These are phyloP conservation scores for Vipera latastei DNA, from an alignment of 2,797 vertebrate genomes.

Conservation along the genomic window DNA sequence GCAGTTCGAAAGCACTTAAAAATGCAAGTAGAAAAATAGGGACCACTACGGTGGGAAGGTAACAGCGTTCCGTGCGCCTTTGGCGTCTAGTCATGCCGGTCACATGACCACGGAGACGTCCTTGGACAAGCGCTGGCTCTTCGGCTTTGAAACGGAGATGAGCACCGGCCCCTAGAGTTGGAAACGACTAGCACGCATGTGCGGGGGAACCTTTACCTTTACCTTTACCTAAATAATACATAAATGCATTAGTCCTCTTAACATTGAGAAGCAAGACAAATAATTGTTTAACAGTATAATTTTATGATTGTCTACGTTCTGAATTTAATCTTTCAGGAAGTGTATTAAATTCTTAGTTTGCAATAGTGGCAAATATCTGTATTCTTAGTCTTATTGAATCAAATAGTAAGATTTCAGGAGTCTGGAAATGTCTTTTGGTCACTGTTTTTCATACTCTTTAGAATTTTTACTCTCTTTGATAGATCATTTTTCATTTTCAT, in stretches of 20 bases:
- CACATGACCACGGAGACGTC: too few species aligned
- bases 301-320: background rate
- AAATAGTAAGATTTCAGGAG: background rate
- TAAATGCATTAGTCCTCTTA: constrained; percentile 32
- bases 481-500: background rate
- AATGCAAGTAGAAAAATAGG: too few species aligned
- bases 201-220: too few species aligned
- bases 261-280: constrained; percentile 18
- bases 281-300: background rate
- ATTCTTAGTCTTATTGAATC: background rate
- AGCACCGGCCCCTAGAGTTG: too few species aligned
- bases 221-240: constrained; percentile 16
- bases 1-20: too few species aligned
- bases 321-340: background rate
- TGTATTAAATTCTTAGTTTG: background rate
- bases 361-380: too few species aligned
- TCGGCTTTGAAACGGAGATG: too few species aligned
- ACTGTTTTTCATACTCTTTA: background rate
- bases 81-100: too few species aligned
- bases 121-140: too few species aligned
- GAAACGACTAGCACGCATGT: too few species aligned
- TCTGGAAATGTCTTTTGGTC: background rate
- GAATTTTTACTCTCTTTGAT: background rate
- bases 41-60: too few species aligned
- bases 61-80: too few species aligned